Evolutionary conservation across 2,888 invertebrate species (phyloP), one percentile per base, ranked within the genome.

Genomic region (Drosophila melanosoma): DNA sequence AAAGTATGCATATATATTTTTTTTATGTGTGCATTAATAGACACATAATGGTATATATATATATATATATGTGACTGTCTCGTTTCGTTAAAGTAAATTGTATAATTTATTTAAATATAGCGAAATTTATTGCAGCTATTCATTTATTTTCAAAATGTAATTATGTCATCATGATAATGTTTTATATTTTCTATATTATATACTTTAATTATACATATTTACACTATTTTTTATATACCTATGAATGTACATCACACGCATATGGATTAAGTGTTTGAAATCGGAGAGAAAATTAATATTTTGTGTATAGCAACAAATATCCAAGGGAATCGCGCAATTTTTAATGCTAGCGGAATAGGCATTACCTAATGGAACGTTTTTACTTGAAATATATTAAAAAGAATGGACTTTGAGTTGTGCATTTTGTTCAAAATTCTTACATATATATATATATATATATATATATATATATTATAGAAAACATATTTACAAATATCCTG

Each of bases 51-150:
- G 59, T 69, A n/a, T 20, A 17, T 54, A 38, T 29, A 36, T 57
- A 68, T 57, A 64, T 68, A 48, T 61, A 66, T 62, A 54, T 58
- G 42, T 57, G 23, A 54, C 53, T 72, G 52, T 82, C 67, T 83
- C 82, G 45, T 23, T 45, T 56, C 26, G 89, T 90, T 90, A 85
- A 83, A 74, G 79, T 85, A 89, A 81, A 82, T 81, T 87, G 76
- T 83, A 77, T 90, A 82, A 90, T 89, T 89, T 90, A 90, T 82
- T 74, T 72, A 69, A 61, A 77, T 61, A 51, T 72, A 70, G 64
- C 77, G 82, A 71, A 75, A 78, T 73, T 68, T 67, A 38, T 68
- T 72, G 48, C 49, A 58, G 29, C 2, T 78, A 70, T 73, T 76
- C 64, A 77, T 83, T 74, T 70, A 61, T 69, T 57, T 67, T 68